Evolutionary conservation across 2,888 invertebrate genomes (phyloP).

Genomic region (Polyommatus icarus): DNA sequence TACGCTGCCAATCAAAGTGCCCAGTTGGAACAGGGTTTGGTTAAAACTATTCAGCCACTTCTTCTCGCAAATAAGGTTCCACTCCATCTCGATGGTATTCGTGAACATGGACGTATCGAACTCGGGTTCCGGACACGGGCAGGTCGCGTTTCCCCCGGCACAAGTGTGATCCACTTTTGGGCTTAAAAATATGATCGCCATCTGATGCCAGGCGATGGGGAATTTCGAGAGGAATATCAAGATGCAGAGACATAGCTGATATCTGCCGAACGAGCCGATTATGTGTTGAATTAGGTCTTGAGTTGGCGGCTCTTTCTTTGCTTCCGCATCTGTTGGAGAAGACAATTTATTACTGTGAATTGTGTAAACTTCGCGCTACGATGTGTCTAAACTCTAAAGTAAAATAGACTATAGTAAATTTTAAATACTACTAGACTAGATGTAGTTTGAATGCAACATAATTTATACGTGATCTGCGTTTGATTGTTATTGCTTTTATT

Average conservation of each 20-base stretch:
- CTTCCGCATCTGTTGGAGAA: conserved; percentile 45
- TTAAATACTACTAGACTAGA: too few species aligned
- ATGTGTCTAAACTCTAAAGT: too few species aligned
- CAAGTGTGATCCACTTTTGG: conserved; percentile 64
- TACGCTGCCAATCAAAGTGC: conserved; percentile 86
- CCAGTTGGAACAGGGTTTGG: conserved; percentile 88
- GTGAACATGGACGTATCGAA: conserved; percentile 84
- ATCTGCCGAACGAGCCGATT: conserved; percentile 76
- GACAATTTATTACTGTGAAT: not conserved
- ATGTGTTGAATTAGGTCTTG: conserved; percentile 64
- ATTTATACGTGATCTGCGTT: not conserved
- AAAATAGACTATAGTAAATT: too few species aligned
- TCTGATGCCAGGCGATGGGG: conserved; percentile 74
- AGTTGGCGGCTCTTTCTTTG: conserved; percentile 43
- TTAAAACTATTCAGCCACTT: conserved; percentile 84
- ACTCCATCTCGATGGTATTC: conserved; percentile 86
- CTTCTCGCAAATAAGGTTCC: conserved; percentile 86
- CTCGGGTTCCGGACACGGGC: conserved; percentile 79
- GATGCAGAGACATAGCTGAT: conserved; percentile 67
- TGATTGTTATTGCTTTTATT: not conserved
- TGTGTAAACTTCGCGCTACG: too few species aligned
- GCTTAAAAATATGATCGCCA: conserved; percentile 75
- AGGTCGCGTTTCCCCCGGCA: conserved; percentile 54
- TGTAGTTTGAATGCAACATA: not conserved
- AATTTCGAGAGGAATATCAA: conserved; percentile 69